Conservation (phyloP, 30 jellyfish, hydroid and myxozoan genomes). For the Pelagia noctiluca region DNA sequence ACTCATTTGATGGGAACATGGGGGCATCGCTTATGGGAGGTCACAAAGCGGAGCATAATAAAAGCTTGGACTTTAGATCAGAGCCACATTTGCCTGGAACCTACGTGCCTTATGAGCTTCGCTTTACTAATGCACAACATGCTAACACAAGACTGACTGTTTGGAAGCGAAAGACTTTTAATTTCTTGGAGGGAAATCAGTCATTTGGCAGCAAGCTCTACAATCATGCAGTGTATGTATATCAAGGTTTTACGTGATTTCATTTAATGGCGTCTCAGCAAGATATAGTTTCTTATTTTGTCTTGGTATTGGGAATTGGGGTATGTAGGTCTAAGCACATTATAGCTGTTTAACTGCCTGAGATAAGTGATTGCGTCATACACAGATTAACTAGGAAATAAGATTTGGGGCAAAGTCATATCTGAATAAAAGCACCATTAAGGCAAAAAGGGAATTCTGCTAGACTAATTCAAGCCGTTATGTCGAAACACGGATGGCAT, state of each 20-base stretch:
- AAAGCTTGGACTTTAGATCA: slow-evolving; percentile 21
- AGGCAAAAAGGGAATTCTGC: too few relatives aligned
- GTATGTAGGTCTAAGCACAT: too few relatives aligned
- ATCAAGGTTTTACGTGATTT: not conserved
- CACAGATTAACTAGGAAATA: too few relatives aligned
- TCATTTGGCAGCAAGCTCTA: slow-evolving; percentile 45
- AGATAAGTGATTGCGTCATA: too few relatives aligned
- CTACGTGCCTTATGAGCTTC: slow-evolving; percentile 40
- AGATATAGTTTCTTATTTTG: too few relatives aligned
- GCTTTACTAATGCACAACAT: not conserved
- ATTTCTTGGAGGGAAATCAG: slow-evolving; percentile 64
- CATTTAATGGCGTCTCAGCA: too few relatives aligned
- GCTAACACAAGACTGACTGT: not conserved
- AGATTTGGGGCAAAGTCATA: too few relatives aligned
- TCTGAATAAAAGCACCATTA: too few relatives aligned
- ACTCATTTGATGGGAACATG: not conserved
- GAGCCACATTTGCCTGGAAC: slow-evolving; percentile 58
- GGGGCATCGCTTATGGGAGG: not conserved
- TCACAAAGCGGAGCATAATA: slow-evolving; percentile 4
- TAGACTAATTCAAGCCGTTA: too few relatives aligned
- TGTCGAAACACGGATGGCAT: too few relatives aligned
- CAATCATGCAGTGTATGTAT: slow-evolving; percentile 67
- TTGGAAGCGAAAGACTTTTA: slow-evolving; percentile 21
- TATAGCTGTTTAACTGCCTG: too few relatives aligned
- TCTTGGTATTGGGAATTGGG: too few relatives aligned